Base-by-base conservation (phyloP, 2,888 invertebrate species). In the Abrostola tripartita region DNA sequence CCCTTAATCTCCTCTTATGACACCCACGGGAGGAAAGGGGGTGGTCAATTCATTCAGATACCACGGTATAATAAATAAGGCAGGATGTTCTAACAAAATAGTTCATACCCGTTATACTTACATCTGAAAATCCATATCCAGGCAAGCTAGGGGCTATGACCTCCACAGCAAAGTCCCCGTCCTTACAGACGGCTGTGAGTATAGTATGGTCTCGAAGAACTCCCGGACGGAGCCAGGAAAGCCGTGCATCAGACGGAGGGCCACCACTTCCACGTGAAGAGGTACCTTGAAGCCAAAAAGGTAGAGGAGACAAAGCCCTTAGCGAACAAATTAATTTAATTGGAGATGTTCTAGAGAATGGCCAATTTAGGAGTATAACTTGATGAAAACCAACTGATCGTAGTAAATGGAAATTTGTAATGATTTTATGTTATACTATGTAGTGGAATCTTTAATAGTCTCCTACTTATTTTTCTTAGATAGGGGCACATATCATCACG, bases 191-290 rank as follows among this genome's bases (percentile, higher is more conserved):
- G 0, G 60, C 36, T 0, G 73, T 76, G n/a, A 81, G 61, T 6
- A 42, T 37, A 79, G 80, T 2, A 82, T 69, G 0, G 71, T 47
- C 66, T 95, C 96, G 79, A 96, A 95, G 85, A 97, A 97, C 89
- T 97, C 97, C 36, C 95, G 90, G 0, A 97, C 91, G 2, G 96
- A 96, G 0, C 97, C 97, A 0, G 97, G 97, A 97, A 97, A 97
- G 12, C 97, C 97, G 81, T 98, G 97, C 0, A 96, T 87, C 37
- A 97, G 67, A 24, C 97, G 81, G 6, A 97, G 40, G 6, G 81
- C 80, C 0, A 79, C 61, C 38, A 76, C 59, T 58, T 70, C 68
- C 6, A 69, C 41, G n/a, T 61, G 61, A 0, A 12, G 36, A 10
- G 58, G 59, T 0, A 52, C 76, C 76, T 78, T 40, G 6, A 69